Evolutionary conservation across 2,888 invertebrate species (phyloP), one percentile per base, ranked within the genome.

Genomic region (Antitype chi): DNA sequence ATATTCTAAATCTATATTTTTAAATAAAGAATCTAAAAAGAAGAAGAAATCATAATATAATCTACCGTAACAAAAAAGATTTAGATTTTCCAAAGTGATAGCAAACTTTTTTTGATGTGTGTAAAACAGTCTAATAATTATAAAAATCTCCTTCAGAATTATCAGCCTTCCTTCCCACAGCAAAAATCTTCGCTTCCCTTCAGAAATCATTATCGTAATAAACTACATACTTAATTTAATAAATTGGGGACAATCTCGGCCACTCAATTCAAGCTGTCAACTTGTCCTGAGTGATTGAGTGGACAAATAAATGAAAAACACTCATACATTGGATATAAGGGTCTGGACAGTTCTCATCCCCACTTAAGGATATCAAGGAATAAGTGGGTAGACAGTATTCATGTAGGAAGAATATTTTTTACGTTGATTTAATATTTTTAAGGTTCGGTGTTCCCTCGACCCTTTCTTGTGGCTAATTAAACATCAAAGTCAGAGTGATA

Each of bases 291-390:
- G 71, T 87, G 88, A 88, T 88, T 81, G 88, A 88, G 85, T 70
- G 88, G 87, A 25, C 73, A 78, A 84, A 87, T 85, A 88, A 84
- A 85, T 87, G 75, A 85, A 85, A 83, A 83, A 80, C 75, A 75
- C 79, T 82, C 75, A 70, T 82, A 78, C 60, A 78, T 57, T 72
- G 53, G 67, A 55, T 55, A 20, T 53, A 57, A 72, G 77, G 70
- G 57, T 52, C 59, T 15, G 68, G 60, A 72, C 57, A 32, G 77
- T 70, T 43, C 76, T 80, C 60, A 71, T 81, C 57, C 76, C 53
- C 63, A 59, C 82, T 81, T 70, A 47, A 72, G 23, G 20, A 59
- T 47, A 66, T 67, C 64, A 62, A 47, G 76, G 28, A 69, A 60
- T 68, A 66, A 59, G 69, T 49, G 49, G n/a, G 25, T 38, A 57